Base-by-base conservation (phyloP, 2,113 vertebrate genomes). In the Entomyzon cyanotis region DNA sequence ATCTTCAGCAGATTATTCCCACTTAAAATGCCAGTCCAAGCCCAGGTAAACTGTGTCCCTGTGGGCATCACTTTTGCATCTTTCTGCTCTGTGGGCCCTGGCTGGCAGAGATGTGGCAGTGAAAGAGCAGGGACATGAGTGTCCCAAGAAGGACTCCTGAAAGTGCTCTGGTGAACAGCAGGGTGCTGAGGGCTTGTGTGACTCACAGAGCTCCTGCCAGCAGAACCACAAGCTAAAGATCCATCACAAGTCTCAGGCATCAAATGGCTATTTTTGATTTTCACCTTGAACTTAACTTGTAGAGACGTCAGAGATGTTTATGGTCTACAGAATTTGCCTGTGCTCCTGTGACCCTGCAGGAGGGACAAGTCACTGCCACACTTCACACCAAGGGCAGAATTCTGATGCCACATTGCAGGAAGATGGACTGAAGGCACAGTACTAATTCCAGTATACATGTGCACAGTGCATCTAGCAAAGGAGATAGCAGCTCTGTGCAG, bases 221-320 rank as follows among this genome's bases (percentile, higher is more conserved):
- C 87, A 94, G 59, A 90, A 76, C 23, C 83, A 39, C 52, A 16
- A 20, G 30, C 27, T 81, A 70, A 81, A 77, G 60, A 55, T 11
- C 27, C 35, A 81, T 59, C 82, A 74, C 1, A 85, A 67, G n/a
- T 77, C 50, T 30, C 24, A 4, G 59, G 24, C 69, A 53, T 41
- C 65, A 87, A 41, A 90, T 13, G 49, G 46, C 81, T 93, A 67
- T 83, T 95, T 93, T 83, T 85, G 75, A 86, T 67, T 77, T 88
- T 90, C 63, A 88, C 88, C 76, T 78, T 93, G 83, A 77, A 56
- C 47, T 63, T 80, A 74, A 60, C 47, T 63, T 80, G 7, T 12
- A 70, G 42, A 82, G 59, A 85, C 3, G 1, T 80, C 81, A 59
- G 37, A 74, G 63, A 33, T 39, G 8, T 70, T 95, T 70, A 33